Base-by-base conservation (phyloP, 2,113 vertebrate genomes). In the Caranx ignobilis region DNA sequence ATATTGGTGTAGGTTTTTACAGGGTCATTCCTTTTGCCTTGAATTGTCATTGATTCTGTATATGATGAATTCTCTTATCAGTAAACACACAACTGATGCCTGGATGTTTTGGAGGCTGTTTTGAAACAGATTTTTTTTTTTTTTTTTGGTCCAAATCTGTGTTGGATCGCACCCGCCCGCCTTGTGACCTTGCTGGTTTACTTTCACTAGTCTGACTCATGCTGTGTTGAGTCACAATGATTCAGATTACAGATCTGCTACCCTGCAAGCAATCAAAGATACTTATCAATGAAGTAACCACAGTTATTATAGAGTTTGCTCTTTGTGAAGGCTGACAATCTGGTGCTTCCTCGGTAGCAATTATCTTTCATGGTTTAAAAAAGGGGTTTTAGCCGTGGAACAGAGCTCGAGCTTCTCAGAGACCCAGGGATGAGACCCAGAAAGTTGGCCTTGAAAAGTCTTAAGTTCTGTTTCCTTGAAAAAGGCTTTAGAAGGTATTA, bases 201-300 rank as follows among this genome's bases (percentile, higher is more conserved):
- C 69, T 82, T 69, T 69, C 64, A 71, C 65, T 75, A 32, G 21
- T 83, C 75, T 75, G 60, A 71, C 65, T 81, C 73, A 77, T 34
- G 71, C 41, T 62, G 34, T 41, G 56, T 75, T 78, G 41, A 82
- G 37, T 85, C 67, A 60, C 62, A 82, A 54, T 81, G 60, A 83
- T 70, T 74, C 64, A 80, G 19, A 65, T 34, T 67, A 34, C n/a
- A 39, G 43, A 59, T 78, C 5, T 16, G 56, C n/a, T 50, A 41
- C 69, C 34, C 54, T 61, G 60, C 64, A 71, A 45, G 16, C 48
- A 16, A 41, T 72, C 41, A 59, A 59, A 71, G 45, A 43, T 41
- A 18, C 31, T 63, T 34, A 37, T 12, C 66, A 55, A 55, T 26
- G 39, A 62, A 35, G 19, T 10, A 63, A 55, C 26, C 19, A 37